Percentiles rank a stretch among this genome's conserved stretches.
Conservation (phyloP, 2,797 vertebrate species). For the Oryzias dopingdopingensis region DNA sequence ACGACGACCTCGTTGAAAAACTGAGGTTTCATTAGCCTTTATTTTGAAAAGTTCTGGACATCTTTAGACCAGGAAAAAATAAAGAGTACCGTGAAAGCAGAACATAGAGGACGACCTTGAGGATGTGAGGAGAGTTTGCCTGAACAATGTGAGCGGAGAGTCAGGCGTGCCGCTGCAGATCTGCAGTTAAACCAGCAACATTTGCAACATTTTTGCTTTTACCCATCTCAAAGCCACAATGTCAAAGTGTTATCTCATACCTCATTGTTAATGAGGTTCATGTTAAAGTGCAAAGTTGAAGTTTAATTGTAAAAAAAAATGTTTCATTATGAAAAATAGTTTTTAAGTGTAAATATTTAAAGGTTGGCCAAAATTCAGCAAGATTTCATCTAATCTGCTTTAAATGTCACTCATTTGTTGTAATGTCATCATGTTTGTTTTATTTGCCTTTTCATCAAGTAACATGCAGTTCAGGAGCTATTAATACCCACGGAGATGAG, state of each 20-base stretch:
- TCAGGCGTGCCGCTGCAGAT: slow-evolving; percentile 27
- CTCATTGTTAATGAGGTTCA: not conserved
- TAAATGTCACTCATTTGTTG: slow-evolving; percentile 31
- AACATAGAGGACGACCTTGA: slow-evolving; percentile 31
- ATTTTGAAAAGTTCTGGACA: slow-evolving; percentile 50
- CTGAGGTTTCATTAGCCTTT: slow-evolving; percentile 43
- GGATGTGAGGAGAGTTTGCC: slow-evolving; percentile 29
- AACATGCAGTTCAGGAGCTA: slow-evolving; percentile 54
- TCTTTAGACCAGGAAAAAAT: slow-evolving; percentile 27
- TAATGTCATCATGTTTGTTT: slow-evolving; percentile 46
- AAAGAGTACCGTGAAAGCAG: slow-evolving; percentile 21
- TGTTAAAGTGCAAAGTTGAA: too few relatives aligned
- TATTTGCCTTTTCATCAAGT: slow-evolving; percentile 41
- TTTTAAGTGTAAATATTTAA: slow-evolving; percentile 16
- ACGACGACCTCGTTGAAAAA: slow-evolving; percentile 71
- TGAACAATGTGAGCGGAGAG: slow-evolving; percentile 18
- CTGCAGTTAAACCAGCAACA: slow-evolving; percentile 17
- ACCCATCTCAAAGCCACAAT: slow-evolving; percentile 18
- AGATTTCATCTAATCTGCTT: slow-evolving; percentile 30
- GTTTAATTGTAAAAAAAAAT: too few relatives aligned
- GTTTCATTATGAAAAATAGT: slow-evolving; percentile 30
- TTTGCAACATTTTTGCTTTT: slow-evolving; percentile 26
- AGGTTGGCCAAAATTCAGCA: slow-evolving; percentile 23
- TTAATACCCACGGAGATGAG: slow-evolving; percentile 26
- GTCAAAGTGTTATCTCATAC: slow-evolving; percentile 15